Percentiles rank a stretch among this genome's conserved stretches.
Evolutionary conservation across 1,140 invertebrate species (phyloP).

Genomic region (Drosophila kohkoa): DNA sequence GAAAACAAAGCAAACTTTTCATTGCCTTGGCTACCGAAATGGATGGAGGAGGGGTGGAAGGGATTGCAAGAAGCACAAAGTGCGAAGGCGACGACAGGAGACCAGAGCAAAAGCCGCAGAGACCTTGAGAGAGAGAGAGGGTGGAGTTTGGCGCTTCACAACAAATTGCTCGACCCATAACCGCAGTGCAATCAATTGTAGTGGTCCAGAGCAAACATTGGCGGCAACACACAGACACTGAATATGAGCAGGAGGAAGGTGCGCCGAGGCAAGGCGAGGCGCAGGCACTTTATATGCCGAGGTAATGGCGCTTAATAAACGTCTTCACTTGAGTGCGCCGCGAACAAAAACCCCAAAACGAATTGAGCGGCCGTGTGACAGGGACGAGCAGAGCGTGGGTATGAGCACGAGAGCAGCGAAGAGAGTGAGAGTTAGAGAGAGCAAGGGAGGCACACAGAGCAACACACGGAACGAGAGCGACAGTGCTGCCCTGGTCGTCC

Average conservation of each 20-base stretch:
- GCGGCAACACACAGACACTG: constrained; percentile 4
- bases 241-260: neutral
- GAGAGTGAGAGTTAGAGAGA: neutral
- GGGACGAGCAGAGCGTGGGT: neutral
- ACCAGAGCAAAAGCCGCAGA: constrained; percentile 26
- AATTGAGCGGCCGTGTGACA: neutral
- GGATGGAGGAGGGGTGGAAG: neutral
- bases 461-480: constrained; percentile 5
- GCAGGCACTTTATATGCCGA: constrained; percentile 75
- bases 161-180: constrained; percentile 74
- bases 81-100: constrained; percentile 41
- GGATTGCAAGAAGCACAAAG: constrained; percentile 10
- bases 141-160: constrained; percentile 31
- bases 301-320: constrained; percentile 79
- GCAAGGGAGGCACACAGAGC: too few relatives aligned
- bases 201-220: constrained; percentile 61
- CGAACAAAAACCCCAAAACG: constrained; percentile 17
- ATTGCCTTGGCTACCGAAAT: neutral
- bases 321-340: constrained; percentile 73
- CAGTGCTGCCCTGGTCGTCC: constrained; percentile 31
- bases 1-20: constrained; percentile 60
- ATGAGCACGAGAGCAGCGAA: neutral
- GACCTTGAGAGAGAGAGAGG: neutral
- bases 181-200: constrained; percentile 78
- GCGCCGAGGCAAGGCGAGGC: neutral